Evolutionary conservation across 2,113 vertebrate genomes (phyloP).

Genomic region (Delphinus delphis): DNA sequence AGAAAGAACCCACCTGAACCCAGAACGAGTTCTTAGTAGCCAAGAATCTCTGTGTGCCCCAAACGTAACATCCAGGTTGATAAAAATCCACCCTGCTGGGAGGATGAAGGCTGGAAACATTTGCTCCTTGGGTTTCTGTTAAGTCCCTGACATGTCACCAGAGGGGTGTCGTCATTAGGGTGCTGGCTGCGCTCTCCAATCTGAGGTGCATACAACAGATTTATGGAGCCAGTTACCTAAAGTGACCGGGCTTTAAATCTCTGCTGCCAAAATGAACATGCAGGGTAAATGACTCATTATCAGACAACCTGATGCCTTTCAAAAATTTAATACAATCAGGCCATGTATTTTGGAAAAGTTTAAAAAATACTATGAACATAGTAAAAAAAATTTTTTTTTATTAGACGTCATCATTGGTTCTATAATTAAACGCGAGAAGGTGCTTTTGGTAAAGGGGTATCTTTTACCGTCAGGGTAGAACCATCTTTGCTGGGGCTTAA

Average conservation of each 20-base stretch:
- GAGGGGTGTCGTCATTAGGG: not conserved
- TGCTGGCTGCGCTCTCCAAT: not conserved
- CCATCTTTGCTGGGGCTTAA: not conserved
- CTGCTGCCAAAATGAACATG: not conserved
- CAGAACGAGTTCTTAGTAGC: not conserved
- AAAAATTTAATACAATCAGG: not conserved
- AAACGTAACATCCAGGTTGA: not conserved
- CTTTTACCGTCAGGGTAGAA: not conserved
- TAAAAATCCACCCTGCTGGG: not conserved
- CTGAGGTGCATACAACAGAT: not conserved
- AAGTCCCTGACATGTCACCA: not conserved
- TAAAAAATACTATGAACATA: not conserved
- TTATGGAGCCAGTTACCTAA: not conserved
- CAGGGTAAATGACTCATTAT: not conserved
- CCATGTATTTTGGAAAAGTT: not conserved
- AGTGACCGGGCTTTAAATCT: not conserved
- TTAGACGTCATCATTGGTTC: not conserved
- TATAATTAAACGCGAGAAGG: not conserved
- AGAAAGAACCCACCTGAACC: slow-evolving; percentile 44
- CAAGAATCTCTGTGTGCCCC: not conserved
- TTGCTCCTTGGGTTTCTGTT: not conserved
- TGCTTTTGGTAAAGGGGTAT: not conserved
- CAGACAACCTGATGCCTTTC: not conserved
- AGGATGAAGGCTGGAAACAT: not conserved
- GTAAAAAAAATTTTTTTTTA: not conserved